Conservation (phyloP, 2,888 invertebrate species). For the Nephrotoma appendiculata region DNA sequence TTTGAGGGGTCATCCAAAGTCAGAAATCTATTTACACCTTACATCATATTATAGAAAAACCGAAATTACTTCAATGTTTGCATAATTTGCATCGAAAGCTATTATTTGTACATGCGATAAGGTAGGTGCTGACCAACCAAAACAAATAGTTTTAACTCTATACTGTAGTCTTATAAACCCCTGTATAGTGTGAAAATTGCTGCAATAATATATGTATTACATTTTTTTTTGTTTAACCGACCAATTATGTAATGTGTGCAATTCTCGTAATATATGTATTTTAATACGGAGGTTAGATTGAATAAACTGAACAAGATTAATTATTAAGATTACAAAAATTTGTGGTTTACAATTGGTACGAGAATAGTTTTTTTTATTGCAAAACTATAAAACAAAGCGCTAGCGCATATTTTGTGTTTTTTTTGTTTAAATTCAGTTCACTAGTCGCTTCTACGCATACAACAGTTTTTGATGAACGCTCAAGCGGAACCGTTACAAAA, state of each 20-base stretch:
- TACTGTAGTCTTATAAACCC: not conserved
- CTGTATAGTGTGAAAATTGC: not conserved
- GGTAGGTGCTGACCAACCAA: not conserved
- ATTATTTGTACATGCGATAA: not conserved
- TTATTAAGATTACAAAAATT: not conserved
- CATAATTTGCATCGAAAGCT: not conserved
- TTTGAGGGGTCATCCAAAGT: not conserved
- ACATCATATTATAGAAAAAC: not conserved
- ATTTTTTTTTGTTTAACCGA: not conserved
- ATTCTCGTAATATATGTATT: not conserved
- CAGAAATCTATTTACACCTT: not conserved
- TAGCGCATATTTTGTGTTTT: not conserved
- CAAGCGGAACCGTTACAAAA: not conserved
- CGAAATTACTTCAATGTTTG: not conserved
- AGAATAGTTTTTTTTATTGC: not conserved
- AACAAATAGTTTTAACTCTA: not conserved
- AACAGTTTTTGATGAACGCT: not conserved
- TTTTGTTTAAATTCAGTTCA: not conserved
- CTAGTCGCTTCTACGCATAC: not conserved
- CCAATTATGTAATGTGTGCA: not conserved
- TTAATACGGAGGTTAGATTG: not conserved
- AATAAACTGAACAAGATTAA: not conserved
- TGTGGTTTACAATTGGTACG: not conserved
- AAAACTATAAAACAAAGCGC: not conserved
- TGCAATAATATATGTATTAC: not conserved